Conservation (phyloP, 2,797 vertebrate species). For the Schizopygopsis pylzovi region DNA sequence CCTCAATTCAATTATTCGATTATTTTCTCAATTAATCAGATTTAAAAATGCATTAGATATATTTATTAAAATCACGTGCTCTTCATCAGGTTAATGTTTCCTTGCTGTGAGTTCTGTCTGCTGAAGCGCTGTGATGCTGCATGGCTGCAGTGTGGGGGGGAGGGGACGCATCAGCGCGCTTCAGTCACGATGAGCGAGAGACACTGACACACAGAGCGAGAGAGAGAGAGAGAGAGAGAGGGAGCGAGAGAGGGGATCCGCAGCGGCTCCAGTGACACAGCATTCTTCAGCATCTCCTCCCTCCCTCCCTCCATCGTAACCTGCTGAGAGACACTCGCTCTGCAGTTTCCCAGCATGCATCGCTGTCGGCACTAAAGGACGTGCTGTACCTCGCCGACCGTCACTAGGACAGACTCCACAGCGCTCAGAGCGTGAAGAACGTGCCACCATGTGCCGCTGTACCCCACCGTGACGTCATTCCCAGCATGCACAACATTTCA, state of each 20-base stretch:
- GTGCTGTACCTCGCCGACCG: background rate
- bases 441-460: background rate
- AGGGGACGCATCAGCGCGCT: constrained; percentile 46
- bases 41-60: background rate
- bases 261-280: constrained; percentile 77
- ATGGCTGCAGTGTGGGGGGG: constrained; percentile 38
- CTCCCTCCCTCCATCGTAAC: constrained; percentile 18
- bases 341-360: constrained; percentile 29
- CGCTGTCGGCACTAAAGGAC: constrained; percentile 14
- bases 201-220: constrained; percentile 39
- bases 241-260: constrained; percentile 56
- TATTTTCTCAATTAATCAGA: background rate
- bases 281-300: constrained; percentile 64
- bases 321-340: constrained; percentile 6
- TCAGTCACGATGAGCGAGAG: constrained; percentile 62
- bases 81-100: background rate
- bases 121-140: constrained; percentile 26
- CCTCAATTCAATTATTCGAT: no score
- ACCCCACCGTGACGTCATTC: background rate
- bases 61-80: background rate
- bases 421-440: background rate
- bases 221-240: background rate
- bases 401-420: background rate
- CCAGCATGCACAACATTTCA: background rate
- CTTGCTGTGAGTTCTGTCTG: background rate